Base-by-base conservation (phyloP, 2,888 invertebrate genomes). In the Terebella lapidaria region DNA sequence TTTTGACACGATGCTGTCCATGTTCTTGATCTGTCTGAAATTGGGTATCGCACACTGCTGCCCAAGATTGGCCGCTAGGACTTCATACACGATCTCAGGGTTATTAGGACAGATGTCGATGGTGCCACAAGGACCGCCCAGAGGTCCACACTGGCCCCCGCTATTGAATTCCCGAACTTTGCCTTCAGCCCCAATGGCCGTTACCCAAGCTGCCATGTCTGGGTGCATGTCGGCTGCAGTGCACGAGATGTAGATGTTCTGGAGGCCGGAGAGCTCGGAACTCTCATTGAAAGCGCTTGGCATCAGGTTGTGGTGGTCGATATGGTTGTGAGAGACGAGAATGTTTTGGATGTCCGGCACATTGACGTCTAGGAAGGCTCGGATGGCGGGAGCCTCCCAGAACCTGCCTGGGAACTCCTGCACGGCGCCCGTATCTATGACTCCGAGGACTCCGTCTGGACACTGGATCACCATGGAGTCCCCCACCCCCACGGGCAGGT, bases 401-500 rank as follows among this genome's bases (percentile, higher is more conserved):
- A 57, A 59, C 20, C 64, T 56, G 15, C 47, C 57, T 18, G 0
- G 18, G 22, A 2, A 30, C 25, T 29, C 20, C 15, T 62, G 49
- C 26, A 54, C 62, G 22, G 59, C 54, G 3, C 65, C 66, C 57
- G 66, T 45, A 45, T 66, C 66, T 18, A 61, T 24, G 20, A 66
- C 35, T n/a, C 58, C 30, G 22, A 66, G 27, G 4, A 47, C 24
- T 18, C 66, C 66, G 27, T 46, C 28, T 2, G 66, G 66, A 51
- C 66, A 66, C 35, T 66, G 66, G 28, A 66, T 52, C 22, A 66
- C 57, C 24, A 58, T 46, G 45, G 61, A 46, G 46, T 66, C 66
- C n/a, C 66, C 65, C 35, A 66, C 65, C 1, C 66, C 66, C 15
- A 65, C 51, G 5, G 66, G 66, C 26, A 66, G 56, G 2, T 47